Evolutionary conservation across 2,113 vertebrate genomes (phyloP).

Genomic region (Chloropsis cyanopogon): DNA sequence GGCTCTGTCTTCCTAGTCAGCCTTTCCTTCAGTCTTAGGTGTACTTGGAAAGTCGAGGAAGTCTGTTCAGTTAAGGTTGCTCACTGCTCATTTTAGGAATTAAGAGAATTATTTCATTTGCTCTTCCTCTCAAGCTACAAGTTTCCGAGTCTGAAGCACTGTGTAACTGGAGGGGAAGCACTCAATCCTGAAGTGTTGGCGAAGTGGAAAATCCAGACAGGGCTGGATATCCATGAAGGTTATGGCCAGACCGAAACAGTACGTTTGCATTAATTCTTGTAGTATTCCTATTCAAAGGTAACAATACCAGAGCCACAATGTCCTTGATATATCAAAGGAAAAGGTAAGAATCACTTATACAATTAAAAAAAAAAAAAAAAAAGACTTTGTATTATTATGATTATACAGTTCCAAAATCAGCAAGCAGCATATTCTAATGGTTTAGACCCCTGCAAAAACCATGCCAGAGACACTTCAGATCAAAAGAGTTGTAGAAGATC

Average conservation of each 20-base stretch:
- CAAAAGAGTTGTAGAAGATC: not conserved
- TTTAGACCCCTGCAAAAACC: not conserved
- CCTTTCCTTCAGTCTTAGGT: not conserved
- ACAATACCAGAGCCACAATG: not conserved
- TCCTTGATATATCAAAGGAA: not conserved
- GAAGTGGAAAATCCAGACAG: conserved; percentile 76
- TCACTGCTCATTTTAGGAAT: not conserved
- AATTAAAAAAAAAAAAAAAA: not conserved
- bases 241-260: conserved; percentile 85
- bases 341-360: not conserved
- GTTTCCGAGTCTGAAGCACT: conserved; percentile 76
- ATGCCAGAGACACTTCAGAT: not conserved
- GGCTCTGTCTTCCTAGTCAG: not conserved
- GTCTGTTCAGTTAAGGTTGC: not conserved
- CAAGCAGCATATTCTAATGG: not conserved
- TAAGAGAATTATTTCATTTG: not conserved
- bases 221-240: conserved; percentile 80
- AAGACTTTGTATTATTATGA: not conserved
- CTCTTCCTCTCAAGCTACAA: conserved; percentile 64
- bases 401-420: not conserved
- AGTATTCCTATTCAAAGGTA: not conserved
- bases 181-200: conserved; percentile 79
- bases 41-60: not conserved
- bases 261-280: not conserved
- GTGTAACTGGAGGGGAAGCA: conserved; percentile 76